A percentile compares a stretch with the other conserved stretches of the same genome.
phyloP scores from a whole-genome alignment of 2,888 invertebrate species.

The Pristionchus entomophagus region DNA sequence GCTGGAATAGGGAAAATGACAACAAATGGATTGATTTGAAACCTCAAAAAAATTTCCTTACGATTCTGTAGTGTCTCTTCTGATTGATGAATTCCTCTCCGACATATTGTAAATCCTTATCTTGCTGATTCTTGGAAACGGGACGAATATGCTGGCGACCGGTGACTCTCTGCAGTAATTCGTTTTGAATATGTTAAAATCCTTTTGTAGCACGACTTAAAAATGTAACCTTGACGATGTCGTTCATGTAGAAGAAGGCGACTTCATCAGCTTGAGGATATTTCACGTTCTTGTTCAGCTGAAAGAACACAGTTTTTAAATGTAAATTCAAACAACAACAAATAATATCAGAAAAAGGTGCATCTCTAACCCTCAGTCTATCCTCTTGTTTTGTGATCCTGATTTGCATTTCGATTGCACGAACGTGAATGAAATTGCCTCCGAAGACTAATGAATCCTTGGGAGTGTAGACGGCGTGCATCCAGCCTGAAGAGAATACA shows the following conservation, averaged over 20 bases:
- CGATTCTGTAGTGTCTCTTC: slow-evolving; percentile 48
- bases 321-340: too few species aligned
- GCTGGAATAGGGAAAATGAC: too few species aligned
- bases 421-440: slow-evolving; percentile 96
- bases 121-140: neutral
- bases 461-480: slow-evolving; percentile 97
- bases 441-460: slow-evolving; percentile 96
- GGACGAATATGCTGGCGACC: neutral
- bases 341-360: too few species aligned
- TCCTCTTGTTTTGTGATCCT: slow-evolving; percentile 96
- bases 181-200: neutral
- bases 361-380: slow-evolving; percentile 86
- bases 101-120: slow-evolving; percentile 52
- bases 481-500: slow-evolving; percentile 90
- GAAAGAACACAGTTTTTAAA: slow-evolving; percentile 56
- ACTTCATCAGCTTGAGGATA: slow-evolving; percentile 98
- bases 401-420: slow-evolving; percentile 94
- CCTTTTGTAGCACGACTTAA: neutral
- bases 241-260: slow-evolving; percentile 87
- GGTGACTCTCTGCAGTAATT: neutral
- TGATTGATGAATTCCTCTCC: slow-evolving; percentile 57
- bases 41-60: too few species aligned
- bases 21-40: too few species aligned
- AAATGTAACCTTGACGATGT: slow-evolving; percentile 56
- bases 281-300: slow-evolving; percentile 96